Evolutionary conservation across 2,113 vertebrate genomes (phyloP).

Genomic region (Cyprinodon variegatus): DNA sequence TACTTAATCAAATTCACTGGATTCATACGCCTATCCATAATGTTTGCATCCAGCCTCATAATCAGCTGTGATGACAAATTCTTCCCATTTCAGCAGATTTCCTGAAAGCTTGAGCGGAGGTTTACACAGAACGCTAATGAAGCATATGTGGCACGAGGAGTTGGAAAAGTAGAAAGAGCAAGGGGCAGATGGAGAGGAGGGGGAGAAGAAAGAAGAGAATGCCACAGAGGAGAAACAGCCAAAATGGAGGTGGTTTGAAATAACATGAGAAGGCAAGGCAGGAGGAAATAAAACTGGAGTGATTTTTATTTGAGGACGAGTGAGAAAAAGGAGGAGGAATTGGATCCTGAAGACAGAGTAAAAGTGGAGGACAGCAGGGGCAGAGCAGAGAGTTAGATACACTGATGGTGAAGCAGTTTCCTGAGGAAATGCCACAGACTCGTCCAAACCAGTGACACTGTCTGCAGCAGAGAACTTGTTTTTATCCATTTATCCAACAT

Average conservation of each 20-base stretch:
- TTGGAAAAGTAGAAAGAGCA: not conserved
- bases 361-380: not conserved
- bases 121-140: slow-evolving; percentile 12
- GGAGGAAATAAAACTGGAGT: not conserved
- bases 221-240: not conserved
- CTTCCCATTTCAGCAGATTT: slow-evolving; percentile 26
- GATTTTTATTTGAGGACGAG: slow-evolving; percentile 1
- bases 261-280: not conserved
- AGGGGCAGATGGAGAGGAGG: slow-evolving; percentile 20
- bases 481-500: not conserved
- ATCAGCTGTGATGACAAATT: slow-evolving; percentile 29
- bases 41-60: slow-evolving; percentile 9
- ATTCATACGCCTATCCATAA: slow-evolving; percentile 14
- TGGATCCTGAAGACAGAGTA: not conserved
- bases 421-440: slow-evolving; percentile 66
- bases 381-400: not conserved
- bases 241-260: not conserved
- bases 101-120: not conserved
- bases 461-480: slow-evolving; percentile 4
- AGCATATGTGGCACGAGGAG: slow-evolving; percentile 6
- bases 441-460: slow-evolving; percentile 29
- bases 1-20: slow-evolving; percentile 2
- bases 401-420: slow-evolving; percentile 41
- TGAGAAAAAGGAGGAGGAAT: not conserved
- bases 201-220: slow-evolving; percentile 14